Evolutionary conservation across 2,888 invertebrate genomes (phyloP).

Genomic region (Trypoxylon attenuatum): DNA sequence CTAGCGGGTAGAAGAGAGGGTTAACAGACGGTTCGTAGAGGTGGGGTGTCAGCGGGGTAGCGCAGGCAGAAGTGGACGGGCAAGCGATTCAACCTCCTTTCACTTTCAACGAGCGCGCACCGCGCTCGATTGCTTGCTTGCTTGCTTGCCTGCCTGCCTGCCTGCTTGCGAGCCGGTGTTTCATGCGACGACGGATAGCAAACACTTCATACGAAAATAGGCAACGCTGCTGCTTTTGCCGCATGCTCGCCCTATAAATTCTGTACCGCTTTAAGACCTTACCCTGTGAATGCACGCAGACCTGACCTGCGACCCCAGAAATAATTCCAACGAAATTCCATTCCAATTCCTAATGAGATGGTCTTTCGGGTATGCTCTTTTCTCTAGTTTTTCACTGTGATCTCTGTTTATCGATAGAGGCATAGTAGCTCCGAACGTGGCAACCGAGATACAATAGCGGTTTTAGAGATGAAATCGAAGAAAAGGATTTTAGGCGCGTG

Average conservation of each 20-base stretch:
- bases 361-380: too few species aligned
- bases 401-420: constrained; percentile 6
- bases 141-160: constrained; percentile 27
- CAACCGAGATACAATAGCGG: too few species aligned
- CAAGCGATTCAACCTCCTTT: constrained; percentile 74
- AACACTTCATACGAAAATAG: constrained; percentile 64
- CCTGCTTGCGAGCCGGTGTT: constrained; percentile 37
- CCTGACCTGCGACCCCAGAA: neutral
- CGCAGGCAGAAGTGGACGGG: constrained; percentile 68
- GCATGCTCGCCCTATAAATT: constrained; percentile 45
- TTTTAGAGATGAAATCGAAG: too few species aligned
- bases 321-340: neutral
- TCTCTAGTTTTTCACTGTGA: too few species aligned
- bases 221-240: constrained; percentile 62
- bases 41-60: constrained; percentile 39
- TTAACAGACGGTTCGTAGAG: neutral
- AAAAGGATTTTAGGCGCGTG: too few species aligned
- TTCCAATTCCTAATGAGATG: too few species aligned
- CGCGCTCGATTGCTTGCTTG: constrained; percentile 31
- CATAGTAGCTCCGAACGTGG: too few species aligned
- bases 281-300: constrained; percentile 10
- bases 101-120: constrained; percentile 75
- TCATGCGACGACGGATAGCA: constrained; percentile 48
- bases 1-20: neutral
- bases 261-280: constrained; percentile 31